Evolutionary conservation across 2,888 invertebrate species (phyloP).

Genomic region (Ichneumoninae sp.): DNA sequence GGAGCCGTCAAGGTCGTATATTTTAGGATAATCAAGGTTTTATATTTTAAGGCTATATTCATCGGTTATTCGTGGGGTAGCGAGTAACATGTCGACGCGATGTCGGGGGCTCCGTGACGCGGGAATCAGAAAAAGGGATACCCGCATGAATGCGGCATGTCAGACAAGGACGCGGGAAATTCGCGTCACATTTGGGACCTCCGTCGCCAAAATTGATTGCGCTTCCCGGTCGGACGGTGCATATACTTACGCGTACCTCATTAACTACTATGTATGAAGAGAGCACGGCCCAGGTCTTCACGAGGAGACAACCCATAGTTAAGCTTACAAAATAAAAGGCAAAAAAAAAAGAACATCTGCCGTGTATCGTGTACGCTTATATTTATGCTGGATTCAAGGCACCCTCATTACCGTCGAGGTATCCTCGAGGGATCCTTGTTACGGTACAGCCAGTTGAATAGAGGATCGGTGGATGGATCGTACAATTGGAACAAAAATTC

Average conservation of each 20-base stretch:
- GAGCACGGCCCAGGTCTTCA: no score
- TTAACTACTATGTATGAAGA: not conserved
- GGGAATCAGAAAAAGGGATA: constrained; percentile 8
- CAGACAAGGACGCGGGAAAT: not conserved
- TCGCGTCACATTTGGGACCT: constrained; percentile 39
- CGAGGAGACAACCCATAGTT: no score
- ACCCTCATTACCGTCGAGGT: constrained; percentile 2
- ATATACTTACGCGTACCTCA: constrained; percentile 5
- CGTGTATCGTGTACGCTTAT: not conserved
- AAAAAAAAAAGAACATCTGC: not conserved
- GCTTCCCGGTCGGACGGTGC: not conserved
- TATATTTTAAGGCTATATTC: no score
- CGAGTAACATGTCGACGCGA: not conserved
- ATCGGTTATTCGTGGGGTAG: no score
- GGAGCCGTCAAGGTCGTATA: no score
- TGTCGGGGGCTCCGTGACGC: not conserved
- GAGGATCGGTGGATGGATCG: no score
- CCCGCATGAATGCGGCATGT: not conserved
- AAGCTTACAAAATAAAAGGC: no score
- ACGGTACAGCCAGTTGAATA: not conserved
- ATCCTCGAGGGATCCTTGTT: not conserved
- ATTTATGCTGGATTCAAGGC: constrained; percentile 2
- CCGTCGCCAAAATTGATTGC: constrained; percentile 52
- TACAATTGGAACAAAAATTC: not conserved
- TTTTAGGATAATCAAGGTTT: no score